phyloP scores from a whole-genome alignment of 2,797 vertebrate genomes.

The Acipenser oxyrinchus region DNA sequence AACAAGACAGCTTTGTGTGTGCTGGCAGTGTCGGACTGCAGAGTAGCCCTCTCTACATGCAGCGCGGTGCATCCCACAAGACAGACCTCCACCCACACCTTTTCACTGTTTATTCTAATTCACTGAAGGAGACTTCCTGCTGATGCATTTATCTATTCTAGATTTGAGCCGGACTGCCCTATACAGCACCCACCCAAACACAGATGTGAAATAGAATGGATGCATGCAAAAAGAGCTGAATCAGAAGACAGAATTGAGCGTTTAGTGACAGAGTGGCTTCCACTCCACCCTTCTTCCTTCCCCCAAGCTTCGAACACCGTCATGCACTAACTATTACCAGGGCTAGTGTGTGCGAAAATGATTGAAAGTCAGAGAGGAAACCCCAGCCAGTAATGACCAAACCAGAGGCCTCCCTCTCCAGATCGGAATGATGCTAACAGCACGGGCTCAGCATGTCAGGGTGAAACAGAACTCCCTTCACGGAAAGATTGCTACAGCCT shows the following conservation, averaged over 20 bases:
- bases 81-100: too few relatives aligned
- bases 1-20: too few relatives aligned
- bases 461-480: conserved; percentile 21
- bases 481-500: too few relatives aligned
- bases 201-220: too few relatives aligned
- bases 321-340: conserved; percentile 21
- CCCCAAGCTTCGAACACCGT: conserved; percentile 5
- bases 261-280: conserved; percentile 21
- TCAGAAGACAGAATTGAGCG: conserved; percentile 25
- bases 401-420: conserved; percentile 13
- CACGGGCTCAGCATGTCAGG: neutral
- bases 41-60: too few relatives aligned
- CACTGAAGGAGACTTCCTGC: too few relatives aligned
- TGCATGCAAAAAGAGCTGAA: conserved; percentile 20
- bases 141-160: too few relatives aligned
- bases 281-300: neutral
- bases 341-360: conserved; percentile 22
- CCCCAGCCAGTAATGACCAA: conserved; percentile 21
- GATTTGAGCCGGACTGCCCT: too few relatives aligned
- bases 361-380: conserved; percentile 26
- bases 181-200: too few relatives aligned
- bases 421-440: conserved; percentile 6
- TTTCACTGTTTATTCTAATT: too few relatives aligned
- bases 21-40: too few relatives aligned
- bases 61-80: too few relatives aligned